These are phyloP conservation scores for Thalassaphorura encarpata DNA, from an alignment of 1,140 invertebrate genomes.

Conservation along the genomic window DNA sequence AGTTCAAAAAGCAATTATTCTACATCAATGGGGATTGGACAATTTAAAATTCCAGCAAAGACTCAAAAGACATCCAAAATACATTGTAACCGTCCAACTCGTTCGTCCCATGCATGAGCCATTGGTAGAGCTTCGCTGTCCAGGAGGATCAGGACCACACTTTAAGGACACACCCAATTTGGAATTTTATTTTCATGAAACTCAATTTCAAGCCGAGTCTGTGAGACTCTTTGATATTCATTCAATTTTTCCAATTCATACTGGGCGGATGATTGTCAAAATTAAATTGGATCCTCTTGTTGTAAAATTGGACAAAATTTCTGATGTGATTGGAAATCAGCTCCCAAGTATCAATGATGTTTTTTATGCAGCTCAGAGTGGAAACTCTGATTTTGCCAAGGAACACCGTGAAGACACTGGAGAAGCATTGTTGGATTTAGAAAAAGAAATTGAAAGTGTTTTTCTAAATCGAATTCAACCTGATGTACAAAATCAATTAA, in stretches of 20 bases:
- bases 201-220: constrained; percentile 17
- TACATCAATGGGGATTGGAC: constrained; percentile 24
- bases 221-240: constrained; percentile 30
- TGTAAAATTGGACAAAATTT: constrained; percentile 16
- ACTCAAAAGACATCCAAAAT: constrained; percentile 24
- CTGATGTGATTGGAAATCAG: constrained; percentile 1
- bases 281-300: constrained; percentile 26
- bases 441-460: constrained; percentile 26
- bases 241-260: constrained; percentile 28
- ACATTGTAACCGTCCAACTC: constrained; percentile 27
- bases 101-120: constrained; percentile 22
- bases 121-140: constrained; percentile 24
- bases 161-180: constrained; percentile 8
- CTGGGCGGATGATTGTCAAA: constrained; percentile 20
- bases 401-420: constrained; percentile 24
- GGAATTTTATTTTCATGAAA: constrained; percentile 25
- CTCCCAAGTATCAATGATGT: constrained; percentile 3
- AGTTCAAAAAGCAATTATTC: constrained; percentile 21
- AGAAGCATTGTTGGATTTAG: constrained; percentile 15
- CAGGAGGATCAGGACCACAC: background rate
- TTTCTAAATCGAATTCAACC: constrained; percentile 25
- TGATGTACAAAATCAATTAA: constrained; percentile 28
- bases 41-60: constrained; percentile 29
- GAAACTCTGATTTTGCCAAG: constrained; percentile 8
- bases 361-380: constrained; percentile 1